A percentile compares a stretch with the other conserved stretches of the same genome.
Conservation (phyloP, 1,140 invertebrate species). For the Lepidurus packardi region DNA sequence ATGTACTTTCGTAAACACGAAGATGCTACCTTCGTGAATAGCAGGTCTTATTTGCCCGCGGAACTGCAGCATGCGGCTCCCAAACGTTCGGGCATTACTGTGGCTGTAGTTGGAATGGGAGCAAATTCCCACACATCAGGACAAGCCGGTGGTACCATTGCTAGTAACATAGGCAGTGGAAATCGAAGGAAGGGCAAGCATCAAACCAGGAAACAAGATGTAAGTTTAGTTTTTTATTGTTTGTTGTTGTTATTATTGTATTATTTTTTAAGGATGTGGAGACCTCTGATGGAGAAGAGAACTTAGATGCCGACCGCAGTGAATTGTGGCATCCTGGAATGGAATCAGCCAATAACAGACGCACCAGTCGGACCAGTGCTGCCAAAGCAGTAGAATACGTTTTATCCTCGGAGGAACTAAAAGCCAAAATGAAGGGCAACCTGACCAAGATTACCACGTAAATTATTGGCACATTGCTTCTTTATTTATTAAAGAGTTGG, state of each 20-base stretch:
- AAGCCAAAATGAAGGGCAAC: conserved; percentile 13
- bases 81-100: conserved; percentile 23
- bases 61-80: conserved; percentile 33
- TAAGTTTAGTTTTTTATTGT: not conserved
- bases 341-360: not conserved
- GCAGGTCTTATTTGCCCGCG: conserved; percentile 55
- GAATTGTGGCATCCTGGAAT: conserved; percentile 1
- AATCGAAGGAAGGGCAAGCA: not conserved
- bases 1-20: conserved; percentile 71
- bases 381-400: not conserved
- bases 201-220: not conserved
- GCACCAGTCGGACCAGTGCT: not conserved
- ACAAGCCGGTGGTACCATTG: not conserved
- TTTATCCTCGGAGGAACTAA: not conserved
- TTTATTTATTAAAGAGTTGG: no score
- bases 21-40: conserved; percentile 61
- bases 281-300: not conserved
- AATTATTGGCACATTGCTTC: not conserved
- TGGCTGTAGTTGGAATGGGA: not conserved
- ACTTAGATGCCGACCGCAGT: not conserved
- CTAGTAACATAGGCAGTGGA: not conserved
- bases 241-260: not conserved
- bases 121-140: not conserved
- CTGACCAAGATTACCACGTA: conserved; percentile 13
- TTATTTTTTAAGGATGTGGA: not conserved